These are phyloP conservation scores for Tipula helvola DNA, from an alignment of 2,888 invertebrate genomes.

Conservation along the genomic window DNA sequence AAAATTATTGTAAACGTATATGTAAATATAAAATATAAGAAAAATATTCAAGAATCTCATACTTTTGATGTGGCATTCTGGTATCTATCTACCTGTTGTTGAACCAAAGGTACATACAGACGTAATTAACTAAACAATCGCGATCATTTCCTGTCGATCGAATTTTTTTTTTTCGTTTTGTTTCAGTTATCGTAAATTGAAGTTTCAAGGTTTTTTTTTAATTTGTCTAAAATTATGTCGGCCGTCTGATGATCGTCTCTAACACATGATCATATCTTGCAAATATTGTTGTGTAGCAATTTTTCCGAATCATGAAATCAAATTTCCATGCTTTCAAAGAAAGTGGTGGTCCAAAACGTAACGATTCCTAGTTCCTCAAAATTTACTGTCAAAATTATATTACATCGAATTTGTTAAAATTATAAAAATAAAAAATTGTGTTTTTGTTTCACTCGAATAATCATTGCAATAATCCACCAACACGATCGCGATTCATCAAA, in stretches of 20 bases:
- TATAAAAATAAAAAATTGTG: too few species aligned
- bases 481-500: not conserved
- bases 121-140: not conserved
- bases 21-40: not conserved
- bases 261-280: not conserved
- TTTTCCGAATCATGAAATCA: not conserved
- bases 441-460: not conserved
- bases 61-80: not conserved
- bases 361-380: too few species aligned
- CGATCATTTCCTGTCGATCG: not conserved
- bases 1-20: not conserved
- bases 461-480: not conserved
- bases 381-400: too few species aligned
- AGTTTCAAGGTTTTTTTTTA: not conserved
- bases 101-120: not conserved
- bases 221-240: not conserved
- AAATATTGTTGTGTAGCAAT: not conserved
- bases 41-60: not conserved
- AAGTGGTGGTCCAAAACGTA: too few species aligned
- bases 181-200: not conserved
- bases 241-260: not conserved
- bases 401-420: too few species aligned
- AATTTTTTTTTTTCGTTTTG: not conserved
- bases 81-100: not conserved
- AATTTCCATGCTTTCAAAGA: too few species aligned